Evolutionary conservation across 2,113 vertebrate genomes (phyloP).

Genomic region (Peromyscus polionotus): DNA sequence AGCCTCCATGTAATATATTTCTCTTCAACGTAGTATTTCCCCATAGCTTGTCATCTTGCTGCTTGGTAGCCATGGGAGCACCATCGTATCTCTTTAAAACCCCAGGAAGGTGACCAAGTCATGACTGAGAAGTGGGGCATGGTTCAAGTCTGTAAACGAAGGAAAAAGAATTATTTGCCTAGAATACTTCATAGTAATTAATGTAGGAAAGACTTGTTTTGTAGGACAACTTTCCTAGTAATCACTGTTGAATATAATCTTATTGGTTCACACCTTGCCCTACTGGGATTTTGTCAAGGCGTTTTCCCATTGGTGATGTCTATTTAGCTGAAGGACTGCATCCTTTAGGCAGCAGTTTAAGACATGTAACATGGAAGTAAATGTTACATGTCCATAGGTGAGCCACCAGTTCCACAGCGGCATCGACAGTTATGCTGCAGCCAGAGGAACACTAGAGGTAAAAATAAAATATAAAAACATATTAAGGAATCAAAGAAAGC

Average conservation of each 20-base stretch:
- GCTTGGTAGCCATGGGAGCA: background rate
- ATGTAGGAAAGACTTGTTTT: background rate
- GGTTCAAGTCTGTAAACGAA: background rate
- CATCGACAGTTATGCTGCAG: background rate
- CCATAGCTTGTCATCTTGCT: background rate
- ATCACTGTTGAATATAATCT: slow-evolving; percentile 35
- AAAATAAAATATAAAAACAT: background rate
- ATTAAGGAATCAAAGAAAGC: background rate
- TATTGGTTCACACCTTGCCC: slow-evolving; percentile 45
- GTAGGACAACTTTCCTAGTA: background rate
- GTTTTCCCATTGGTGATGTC: background rate
- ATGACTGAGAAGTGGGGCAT: background rate
- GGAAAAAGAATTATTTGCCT: background rate
- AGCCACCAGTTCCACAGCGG: background rate
- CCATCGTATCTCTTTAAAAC: background rate
- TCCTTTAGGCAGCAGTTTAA: background rate
- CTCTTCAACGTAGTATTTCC: background rate
- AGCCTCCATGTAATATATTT: background rate
- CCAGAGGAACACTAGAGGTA: slow-evolving; percentile 26
- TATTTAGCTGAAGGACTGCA: background rate
- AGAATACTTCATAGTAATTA: background rate
- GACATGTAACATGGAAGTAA: background rate
- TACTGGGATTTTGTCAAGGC: background rate
- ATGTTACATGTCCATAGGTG: background rate
- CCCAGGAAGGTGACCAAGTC: background rate